Base-by-base conservation (phyloP, 2,888 invertebrate genomes). In the Hydroisotoma schaefferi region DNA sequence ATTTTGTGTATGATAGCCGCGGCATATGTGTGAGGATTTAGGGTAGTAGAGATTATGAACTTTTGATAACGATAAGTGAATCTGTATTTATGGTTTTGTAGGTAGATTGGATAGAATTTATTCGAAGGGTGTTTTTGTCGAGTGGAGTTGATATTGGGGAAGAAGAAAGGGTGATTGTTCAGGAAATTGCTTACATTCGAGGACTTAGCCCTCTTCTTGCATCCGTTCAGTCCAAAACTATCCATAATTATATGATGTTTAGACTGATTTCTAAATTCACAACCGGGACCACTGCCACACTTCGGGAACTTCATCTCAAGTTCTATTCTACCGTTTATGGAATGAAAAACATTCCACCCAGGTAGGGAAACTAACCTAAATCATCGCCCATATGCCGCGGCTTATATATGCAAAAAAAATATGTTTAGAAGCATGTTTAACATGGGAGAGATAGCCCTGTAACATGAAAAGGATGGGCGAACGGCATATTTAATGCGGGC, bases 181-280 rank as follows among this genome's bases (percentile, higher is more conserved):
- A 60, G n/a, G 63, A 66, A 28, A 43, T 54, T 33, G 20, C 44
- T n/a, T 66, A 61, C 40, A 47, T 66, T 20, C 33, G 48, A 15
- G 56, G 59, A 1, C 26, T 66, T 10, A 57, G 44, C 29, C 48
- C 54, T 8, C 48, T 66, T 2, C 18, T 66, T 1, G 51, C 60
- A 28, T 18, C 33, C 6, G 63, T 63, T 12, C 48, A 58, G 5
- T 37, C 63, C 3, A 59, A 58, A 38, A 66, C 63, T 2, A 22
- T 66, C 8, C 56, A 60, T 23, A 66, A 66, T 27, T 66, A 66
- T 51, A 26, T 66, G 18, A 10, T 63, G 18, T 66, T 60, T 60
- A 46, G 66, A 23, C 29, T 66, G 5, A 38, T 66, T 28, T 54
- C 53, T 20, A 66, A 63, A 33, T 61, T 66, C 28, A 62, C 63